A percentile compares a stretch with the other conserved stretches of the same genome.
Conservation (phyloP, 2,888 invertebrate species). For the Lottia gigantea region DNA sequence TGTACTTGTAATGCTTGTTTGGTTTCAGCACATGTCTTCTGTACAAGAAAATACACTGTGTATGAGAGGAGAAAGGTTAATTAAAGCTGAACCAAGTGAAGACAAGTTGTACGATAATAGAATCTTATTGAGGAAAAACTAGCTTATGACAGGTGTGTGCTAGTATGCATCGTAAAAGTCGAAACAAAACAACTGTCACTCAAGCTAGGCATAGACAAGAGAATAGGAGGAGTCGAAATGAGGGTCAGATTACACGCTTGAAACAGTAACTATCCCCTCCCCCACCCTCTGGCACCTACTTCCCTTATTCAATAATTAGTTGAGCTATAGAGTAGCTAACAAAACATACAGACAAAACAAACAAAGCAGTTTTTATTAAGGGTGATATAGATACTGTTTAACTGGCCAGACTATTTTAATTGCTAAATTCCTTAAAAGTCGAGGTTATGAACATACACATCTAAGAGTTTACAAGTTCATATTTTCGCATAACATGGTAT, state of each 20-base stretch:
- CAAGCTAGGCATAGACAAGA: slow-evolving; percentile 7
- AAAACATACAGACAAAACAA: not conserved
- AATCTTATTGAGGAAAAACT: not conserved
- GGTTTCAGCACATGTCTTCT: too few species aligned
- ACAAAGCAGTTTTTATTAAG: not conserved
- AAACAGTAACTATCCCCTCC: not conserved
- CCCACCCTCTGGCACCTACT: not conserved
- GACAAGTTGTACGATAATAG: not conserved
- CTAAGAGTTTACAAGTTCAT: too few species aligned
- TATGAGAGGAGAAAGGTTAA: not conserved
- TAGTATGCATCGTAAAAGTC: slow-evolving; percentile 4
- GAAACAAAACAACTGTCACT: slow-evolving; percentile 8
- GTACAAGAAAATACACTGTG: too few species aligned
- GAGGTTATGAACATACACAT: too few species aligned
- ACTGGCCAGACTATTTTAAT: not conserved
- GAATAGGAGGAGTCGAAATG: not conserved
- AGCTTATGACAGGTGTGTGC: slow-evolving; percentile 9
- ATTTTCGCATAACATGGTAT: too few species aligned
- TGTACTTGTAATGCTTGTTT: too few species aligned
- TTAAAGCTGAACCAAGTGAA: not conserved
- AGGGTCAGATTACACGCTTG: slow-evolving; percentile 4
- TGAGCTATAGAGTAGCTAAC: not conserved
- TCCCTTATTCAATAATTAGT: slow-evolving; percentile 7
- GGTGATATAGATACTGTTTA: not conserved
- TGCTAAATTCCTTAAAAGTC: not conserved